A percentile compares a stretch with the other conserved stretches of the same genome.
Conservation (phyloP, 2,888 invertebrate genomes). For the Ectemnius cavifrons region DNA sequence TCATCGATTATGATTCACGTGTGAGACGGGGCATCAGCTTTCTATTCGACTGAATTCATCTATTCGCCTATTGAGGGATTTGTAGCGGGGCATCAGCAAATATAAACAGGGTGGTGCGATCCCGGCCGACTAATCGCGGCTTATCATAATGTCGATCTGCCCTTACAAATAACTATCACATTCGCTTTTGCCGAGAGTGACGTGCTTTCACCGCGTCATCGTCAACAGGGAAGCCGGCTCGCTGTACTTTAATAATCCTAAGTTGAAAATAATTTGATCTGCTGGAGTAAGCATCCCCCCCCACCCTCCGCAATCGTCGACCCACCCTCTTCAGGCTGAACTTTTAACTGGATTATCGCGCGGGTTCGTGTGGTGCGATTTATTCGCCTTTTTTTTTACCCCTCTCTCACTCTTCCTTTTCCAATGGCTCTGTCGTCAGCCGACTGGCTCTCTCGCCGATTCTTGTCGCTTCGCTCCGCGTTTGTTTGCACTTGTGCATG, state of each 20-base stretch:
- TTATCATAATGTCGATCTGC: slow-evolving; percentile 41
- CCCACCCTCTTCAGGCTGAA: neutral
- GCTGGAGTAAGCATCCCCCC: neutral
- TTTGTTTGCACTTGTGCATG: neutral
- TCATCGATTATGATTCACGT: slow-evolving; percentile 24
- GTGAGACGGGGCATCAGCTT: slow-evolving; percentile 9
- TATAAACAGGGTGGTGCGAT: slow-evolving; percentile 26
- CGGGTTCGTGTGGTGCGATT: neutral
- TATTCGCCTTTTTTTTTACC: neutral
- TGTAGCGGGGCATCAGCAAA: slow-evolving; percentile 29
- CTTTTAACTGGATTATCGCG: slow-evolving; percentile 12
- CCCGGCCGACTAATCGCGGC: slow-evolving; percentile 34
- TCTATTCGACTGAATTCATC: slow-evolving; percentile 47
- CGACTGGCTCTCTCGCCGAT: too few relatives aligned
- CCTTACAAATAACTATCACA: neutral
- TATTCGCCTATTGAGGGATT: slow-evolving; percentile 38
- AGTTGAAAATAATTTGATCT: slow-evolving; percentile 37
- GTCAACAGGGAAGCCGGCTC: neutral
- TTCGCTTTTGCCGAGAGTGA: neutral
- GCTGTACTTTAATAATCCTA: slow-evolving; percentile 41
- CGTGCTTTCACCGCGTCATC: neutral
- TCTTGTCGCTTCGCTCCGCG: neutral
- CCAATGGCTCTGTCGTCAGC: too few relatives aligned
- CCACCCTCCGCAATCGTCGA: neutral
- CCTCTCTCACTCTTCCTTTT: neutral